Base-by-base conservation (phyloP, 2,797 vertebrate genomes). In the Kryptolebias ocellatus region DNA sequence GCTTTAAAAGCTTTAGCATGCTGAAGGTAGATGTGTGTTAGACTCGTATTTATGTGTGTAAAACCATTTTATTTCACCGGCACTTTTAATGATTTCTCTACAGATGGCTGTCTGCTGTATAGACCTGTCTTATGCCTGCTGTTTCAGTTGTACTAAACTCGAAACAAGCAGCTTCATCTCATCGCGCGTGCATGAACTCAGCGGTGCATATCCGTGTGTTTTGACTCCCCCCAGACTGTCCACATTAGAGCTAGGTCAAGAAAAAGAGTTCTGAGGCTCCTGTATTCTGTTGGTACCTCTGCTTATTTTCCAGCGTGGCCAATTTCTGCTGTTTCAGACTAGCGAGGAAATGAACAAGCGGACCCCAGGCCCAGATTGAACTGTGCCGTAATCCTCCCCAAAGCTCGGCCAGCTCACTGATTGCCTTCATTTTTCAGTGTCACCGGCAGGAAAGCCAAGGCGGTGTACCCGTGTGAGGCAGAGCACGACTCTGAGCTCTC, bases 401-500 rank as follows among this genome's bases (percentile, higher is more conserved):
- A 84, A 89, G 85, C 87, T 79, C 80, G 55, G 75, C 83, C 87
- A 84, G 83, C 87, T 92, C 87, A 88, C 92, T 94, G 92, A 92
- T 94, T 83, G 88, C 81, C 84, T 92, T 94, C 89, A 87, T 90
- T 93, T 95, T 94, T 87, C 93, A 97, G 96, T 63, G 49, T 94
- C 85, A 83, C 85, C 91, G 85, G 81, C 83, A 95, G 94, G 90
- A 98, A 96, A 93, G 97, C 98, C 81, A 96, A 93, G 80, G 98
- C 98, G 1, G 96, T 98, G 85, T 99, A 96, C 87, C 95, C 96
- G 0, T 99, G 98, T 69, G 96, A 98, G 87, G 98, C 97, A 64
- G 98, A 98, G 74, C 97, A 99, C 79, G 96, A 95, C 90, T 97
- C 97, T 1, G 98, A 99, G 90, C 90, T 99, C 86, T 99, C 97